phyloP scores from a whole-genome alignment of 2,797 vertebrate genomes.

The Microtus californicus region DNA sequence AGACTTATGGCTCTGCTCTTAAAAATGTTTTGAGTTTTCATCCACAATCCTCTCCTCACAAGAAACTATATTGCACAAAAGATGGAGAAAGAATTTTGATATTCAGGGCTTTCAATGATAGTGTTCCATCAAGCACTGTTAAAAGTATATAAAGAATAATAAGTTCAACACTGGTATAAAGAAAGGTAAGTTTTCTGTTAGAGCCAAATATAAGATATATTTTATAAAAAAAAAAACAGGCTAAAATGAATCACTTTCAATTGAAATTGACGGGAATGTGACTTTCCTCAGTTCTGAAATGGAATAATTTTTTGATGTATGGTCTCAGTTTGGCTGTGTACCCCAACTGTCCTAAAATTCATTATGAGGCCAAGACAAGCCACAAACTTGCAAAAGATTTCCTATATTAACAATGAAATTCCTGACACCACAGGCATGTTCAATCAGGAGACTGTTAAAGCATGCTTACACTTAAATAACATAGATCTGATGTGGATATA shows the following conservation, averaged over 20 bases:
- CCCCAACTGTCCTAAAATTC: not conserved
- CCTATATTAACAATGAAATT: not conserved
- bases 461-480: not conserved
- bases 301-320: not conserved
- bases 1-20: not conserved
- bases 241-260: constrained; percentile 19
- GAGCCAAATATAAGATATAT: not conserved
- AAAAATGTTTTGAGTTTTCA: not conserved
- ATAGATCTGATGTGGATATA: not conserved
- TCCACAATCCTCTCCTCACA: not conserved
- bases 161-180: not conserved
- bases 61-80: not conserved
- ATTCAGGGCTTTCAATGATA: not conserved
- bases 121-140: not conserved
- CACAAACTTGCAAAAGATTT: not conserved
- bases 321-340: not conserved
- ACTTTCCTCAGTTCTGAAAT: not conserved
- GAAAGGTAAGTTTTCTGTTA: not conserved
- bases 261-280: not conserved
- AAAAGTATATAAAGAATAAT: not conserved
- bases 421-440: not conserved
- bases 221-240: not conserved
- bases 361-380: not conserved
- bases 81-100: not conserved
- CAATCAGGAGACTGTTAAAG: not conserved